Base-by-base conservation (phyloP, 2,888 invertebrate species). In the Hetaerina titia region DNA sequence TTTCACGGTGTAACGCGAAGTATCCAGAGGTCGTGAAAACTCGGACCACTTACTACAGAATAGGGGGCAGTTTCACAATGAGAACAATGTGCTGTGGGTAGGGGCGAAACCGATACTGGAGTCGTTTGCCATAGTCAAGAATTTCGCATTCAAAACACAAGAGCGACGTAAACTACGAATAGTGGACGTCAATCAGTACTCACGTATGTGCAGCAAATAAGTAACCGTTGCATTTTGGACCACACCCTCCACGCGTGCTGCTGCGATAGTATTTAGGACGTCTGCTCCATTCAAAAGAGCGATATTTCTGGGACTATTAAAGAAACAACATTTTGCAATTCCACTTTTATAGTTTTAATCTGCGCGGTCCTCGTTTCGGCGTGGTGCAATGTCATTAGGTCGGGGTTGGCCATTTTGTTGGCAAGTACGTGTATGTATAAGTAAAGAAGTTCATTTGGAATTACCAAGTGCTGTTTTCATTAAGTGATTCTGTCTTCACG, bases 81-180 rank as follows among this genome's bases (percentile, higher is more conserved):
- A 81, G 81, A 81, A 81, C 81, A 81, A 81, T 81, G 81, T 31
- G 31, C 22, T 60, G 60, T 60, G 60, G 60, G 11, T 1, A 17
- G 0, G 31, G 31, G 81, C 19, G 4, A 81, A 81, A 31, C 25
- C 81, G 81, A 81, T 81, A n/a, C 11, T 31, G 31, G 11, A 81
- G 81, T 13, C 81, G 22, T 11, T 8, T 19, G 69, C 31, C 81
- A 25, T 81, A 25, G 81, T 31, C 8, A 81, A 81, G 81, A 81
- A 81, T 81, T 81, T 81, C 81, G 81, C 81, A 81, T 81, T 81
- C 81, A 81, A 81, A 81, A 31, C 81, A 31, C 74, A 25, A 8
- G 25, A 13, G 25, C 9, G 74, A 19, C 22, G 81, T 31, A 81
- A 25, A 81, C 81, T 4, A 81, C 11, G 81, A 13, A 81, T 81